Base-by-base conservation (phyloP, 1,140 invertebrate genomes). In the Thrips palmi region DNA sequence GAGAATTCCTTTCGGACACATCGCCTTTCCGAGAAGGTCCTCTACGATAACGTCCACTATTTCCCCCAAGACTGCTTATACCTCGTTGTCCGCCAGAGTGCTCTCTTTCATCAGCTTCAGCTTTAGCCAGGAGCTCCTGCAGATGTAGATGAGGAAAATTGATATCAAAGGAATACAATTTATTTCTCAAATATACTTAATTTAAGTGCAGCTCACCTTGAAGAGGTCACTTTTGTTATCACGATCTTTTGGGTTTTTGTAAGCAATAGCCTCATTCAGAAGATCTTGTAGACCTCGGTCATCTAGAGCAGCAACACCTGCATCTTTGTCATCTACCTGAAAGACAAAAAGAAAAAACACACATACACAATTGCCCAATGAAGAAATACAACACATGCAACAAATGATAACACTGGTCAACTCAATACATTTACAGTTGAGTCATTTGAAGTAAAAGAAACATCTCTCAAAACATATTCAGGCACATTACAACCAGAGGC, bases 201-300 rank as follows among this genome's bases (percentile, higher is more conserved):
- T 37, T 38, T 41, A 29, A 23, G 4, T 15, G 29, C 4, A 21
- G 48, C 50, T 57, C 57, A 78, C 76, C 62, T 76, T 75, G 55
- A 80, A 80, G 17, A 79, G 63, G 53, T 63, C 65, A 48, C 74
- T 78, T 56, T 78, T 77, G 47, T 74, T 74, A 55, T 77, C 74
- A 38, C 74, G 60, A 54, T 80, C 76, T 61, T 76, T 77, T 27
- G 76, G 76, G 49, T 68, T 67, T 55, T 78, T 79, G 56, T 80
- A 82, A 33, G 64, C 72, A 49, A 77, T 67, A 39, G 76, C 76
- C 64, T 82, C 77, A 52, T 80, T 72, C 42, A 82, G 57, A 23
- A 82, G 55, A 30, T 72, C 70, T 41, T 68, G 66, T 40, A 81
- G 55, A 50, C 74, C 67, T 20, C 66, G 64, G 52, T 79, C 76